Evolutionary conservation across 1,140 invertebrate species (phyloP), one percentile per base, ranked within the genome.

Genomic region (Pogonomyrmex barbatus): DNA sequence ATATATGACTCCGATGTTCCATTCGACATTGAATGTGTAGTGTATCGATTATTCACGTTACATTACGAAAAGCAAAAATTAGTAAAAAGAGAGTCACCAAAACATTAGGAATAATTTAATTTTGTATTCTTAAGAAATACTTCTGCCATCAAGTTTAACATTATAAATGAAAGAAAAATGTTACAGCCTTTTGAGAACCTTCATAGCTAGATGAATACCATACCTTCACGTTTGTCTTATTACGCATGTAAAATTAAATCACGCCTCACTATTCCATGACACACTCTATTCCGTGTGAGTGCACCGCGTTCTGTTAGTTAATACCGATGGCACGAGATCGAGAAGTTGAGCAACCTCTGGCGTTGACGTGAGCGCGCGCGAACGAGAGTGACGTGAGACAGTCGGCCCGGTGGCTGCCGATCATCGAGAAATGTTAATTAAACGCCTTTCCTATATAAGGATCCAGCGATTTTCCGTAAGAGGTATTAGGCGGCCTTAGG

Each of bases 341-440:
- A 75, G 42, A 67, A 87, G 79, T 88, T 81, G 85, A 87, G 89
- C 82, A 89, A 86, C 62, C 54, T 36, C 60, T 36, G 54, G 70
- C 78, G 82, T 82, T 87, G 88, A 79, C 70, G 88, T 50, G 79
- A 82, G 68, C 36, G 82, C 63, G 70, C 89, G 87, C 58, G 68
- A 85, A 88, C 79, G 89, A 84, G 87, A 90, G 63, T 89, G 87
- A 90, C 87, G 84, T 54, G 73, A 90, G 62, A 71, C 36, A 50
- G 79, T 82, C 47, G 68, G 33, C 9, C 24, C 67, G 65, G 39
- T 45, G 75, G 63, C 77, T 81, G 76, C 85, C 50, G 82, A 86
- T 90, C 86, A 88, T 91, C 89, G 87, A 84, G 90, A 91, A 91
- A 91, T 91, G 89, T 91, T 91, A 91, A 91, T 91, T 91, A 89